phyloP scores from a whole-genome alignment of 2,797 vertebrate species.

The Spondyliosoma cantharus region DNA sequence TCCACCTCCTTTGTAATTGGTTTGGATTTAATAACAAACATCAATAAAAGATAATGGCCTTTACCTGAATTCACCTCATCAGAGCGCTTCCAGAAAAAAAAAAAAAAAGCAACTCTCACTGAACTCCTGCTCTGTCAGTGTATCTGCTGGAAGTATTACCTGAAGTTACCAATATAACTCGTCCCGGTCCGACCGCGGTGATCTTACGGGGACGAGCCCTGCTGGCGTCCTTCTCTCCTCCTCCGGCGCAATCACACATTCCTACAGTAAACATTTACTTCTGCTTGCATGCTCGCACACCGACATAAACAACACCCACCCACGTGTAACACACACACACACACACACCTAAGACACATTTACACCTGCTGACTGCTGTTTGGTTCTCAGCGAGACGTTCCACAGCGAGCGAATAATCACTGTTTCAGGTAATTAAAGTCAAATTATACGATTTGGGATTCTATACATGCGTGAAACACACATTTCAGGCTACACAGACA shows the following conservation, averaged over 20 bases:
- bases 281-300: slow-evolving; percentile 21
- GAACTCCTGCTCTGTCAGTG: slow-evolving; percentile 15
- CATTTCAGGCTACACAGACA: slow-evolving; percentile 8
- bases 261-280: slow-evolving; percentile 69
- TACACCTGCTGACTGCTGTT: slow-evolving; percentile 61
- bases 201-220: slow-evolving; percentile 51
- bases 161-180: slow-evolving; percentile 50
- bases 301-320: slow-evolving; percentile 59
- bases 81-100: slow-evolving; percentile 29
- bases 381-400: slow-evolving; percentile 47
- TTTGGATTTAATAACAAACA: slow-evolving; percentile 61
- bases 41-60: slow-evolving; percentile 61
- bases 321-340: slow-evolving; percentile 24
- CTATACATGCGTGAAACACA: slow-evolving; percentile 6
- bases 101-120: slow-evolving; percentile 29
- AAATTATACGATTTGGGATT: slow-evolving; percentile 30
- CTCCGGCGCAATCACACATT: slow-evolving; percentile 63
- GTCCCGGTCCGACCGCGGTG: slow-evolving; percentile 49
- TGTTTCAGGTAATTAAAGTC: slow-evolving; percentile 55
- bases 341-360: slow-evolving; percentile 61
- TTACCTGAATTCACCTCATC: slow-evolving; percentile 59
- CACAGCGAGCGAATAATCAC: slow-evolving; percentile 45
- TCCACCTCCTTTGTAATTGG: slow-evolving; percentile 44
- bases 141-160: slow-evolving; percentile 15
- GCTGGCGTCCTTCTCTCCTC: slow-evolving; percentile 57